Evolutionary conservation across 53 echinoderm and acorn worm species (phyloP), one percentile per base, ranked within the genome.

Genomic region (Mesocentrotus franciscanus): DNA sequence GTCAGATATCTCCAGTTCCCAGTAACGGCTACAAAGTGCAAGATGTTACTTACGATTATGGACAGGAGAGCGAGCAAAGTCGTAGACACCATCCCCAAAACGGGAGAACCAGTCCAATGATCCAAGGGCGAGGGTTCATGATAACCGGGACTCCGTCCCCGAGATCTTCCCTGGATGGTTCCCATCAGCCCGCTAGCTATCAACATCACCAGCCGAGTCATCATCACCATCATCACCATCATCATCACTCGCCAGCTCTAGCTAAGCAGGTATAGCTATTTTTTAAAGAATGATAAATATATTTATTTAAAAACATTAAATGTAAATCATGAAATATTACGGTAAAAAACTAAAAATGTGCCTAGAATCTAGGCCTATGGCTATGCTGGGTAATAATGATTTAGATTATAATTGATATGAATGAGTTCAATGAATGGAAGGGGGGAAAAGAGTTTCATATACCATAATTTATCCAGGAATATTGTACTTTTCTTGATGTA

Each of bases 101-200:
- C 55, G 95, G 55, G 24, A 64, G 68, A 49, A 55, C 85, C 13
- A 94, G 95, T 70, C 95, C 95, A 57, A 60, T 85, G 95, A 71
- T 94, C 0, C 39, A 85, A 71, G 95, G 87, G 55, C 95, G 95
- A 49, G 89, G 95, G 55, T 94, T 94, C 85, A 85, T 71, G 95
- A 78, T 75, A 34, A 66, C 91, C 66, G 92, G 18, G 9, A 71
- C 92, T 22, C 92, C 75, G 10, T 72, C 92, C 32, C 26, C 66
- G 62, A 61, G 60, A 11, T 94, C 95, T 30, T 85, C 95, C 29
- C 32, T 42, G 0, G 95, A 85, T 34, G 87, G 85, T 12, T 62
- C 34, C 8, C 95, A 39, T 61, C 70, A 94, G 22, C 29, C 95
- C 95, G 87, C 95, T 75, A 12, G 56, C 59, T 61, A 81, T 75